Base-by-base conservation (phyloP, 2,113 vertebrate genomes). In the Bubo bubo region DNA sequence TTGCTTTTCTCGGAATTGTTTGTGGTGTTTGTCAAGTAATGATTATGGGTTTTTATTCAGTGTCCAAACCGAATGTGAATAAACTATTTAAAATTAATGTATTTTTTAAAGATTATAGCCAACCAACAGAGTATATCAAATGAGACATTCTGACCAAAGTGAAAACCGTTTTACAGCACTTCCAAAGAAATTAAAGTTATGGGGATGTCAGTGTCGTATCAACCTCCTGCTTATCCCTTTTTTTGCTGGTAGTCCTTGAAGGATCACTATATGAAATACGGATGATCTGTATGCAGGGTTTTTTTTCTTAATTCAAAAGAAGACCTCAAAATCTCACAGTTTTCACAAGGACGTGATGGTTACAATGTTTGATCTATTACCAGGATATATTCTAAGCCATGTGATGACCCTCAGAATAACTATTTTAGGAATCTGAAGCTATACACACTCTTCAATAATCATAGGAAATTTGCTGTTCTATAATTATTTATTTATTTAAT, bases 191-290 rank as follows among this genome's bases (percentile, higher is more conserved):
- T 23, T 73, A 7, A 74, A 85, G 6, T 5, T 59, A 10, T 8
- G 22, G 37, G 85, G 24, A 23, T 17, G 12, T n/a, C 37, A 41
- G 3, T 24, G 12, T 55, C 53, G 12, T 37, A 41, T 34, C 9
- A 73, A 32, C 3, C 6, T 71, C 5, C 0, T 1, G 2, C 12
- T 72, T 32, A 12, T 9, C 4, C 10, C 3, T 14, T 72, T 85
- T 76, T 27, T 15, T 64, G 11, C 16, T 85, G 12, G 6, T 21
- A 64, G 9, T 47, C 35, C 12, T 53, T 1, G 1, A 35, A 49
- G 7, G 17, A 28, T 66, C 3, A 20, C 4, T 52, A 1, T 37
- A 32, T 45, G n/a, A 75, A 79, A 72, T 49, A 39, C 2, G 1
- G 8, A 21, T 72, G 3, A 55, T 27, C 8, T 32, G 1, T 47